Evolutionary conservation across 2,797 vertebrate genomes (phyloP).

Genomic region (Thripadectes ignobilis): DNA sequence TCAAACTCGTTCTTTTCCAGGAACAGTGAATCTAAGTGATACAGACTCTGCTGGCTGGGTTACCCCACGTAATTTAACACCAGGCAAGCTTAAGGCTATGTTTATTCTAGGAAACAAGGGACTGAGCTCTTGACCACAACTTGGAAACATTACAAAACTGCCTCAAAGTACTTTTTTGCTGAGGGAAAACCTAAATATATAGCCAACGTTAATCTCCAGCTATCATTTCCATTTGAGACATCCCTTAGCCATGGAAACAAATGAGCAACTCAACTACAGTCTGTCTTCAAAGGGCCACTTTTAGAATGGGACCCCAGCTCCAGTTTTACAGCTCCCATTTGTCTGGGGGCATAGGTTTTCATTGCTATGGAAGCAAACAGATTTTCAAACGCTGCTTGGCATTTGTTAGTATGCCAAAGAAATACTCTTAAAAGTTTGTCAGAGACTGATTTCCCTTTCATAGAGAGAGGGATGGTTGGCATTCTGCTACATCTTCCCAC

Average conservation of each 20-base stretch:
- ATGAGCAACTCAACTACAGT: background rate
- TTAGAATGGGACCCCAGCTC: background rate
- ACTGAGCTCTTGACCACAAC: background rate
- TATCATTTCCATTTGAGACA: constrained; percentile 15
- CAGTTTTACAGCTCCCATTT: constrained; percentile 23
- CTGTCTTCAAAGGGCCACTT: background rate
- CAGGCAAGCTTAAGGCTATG: accelerated
- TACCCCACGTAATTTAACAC: background rate
- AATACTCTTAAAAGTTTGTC: background rate
- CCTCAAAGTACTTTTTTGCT: background rate
- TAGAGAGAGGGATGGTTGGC: background rate
- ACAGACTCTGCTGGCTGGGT: background rate
- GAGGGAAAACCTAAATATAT: constrained; percentile 1
- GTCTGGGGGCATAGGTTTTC: background rate
- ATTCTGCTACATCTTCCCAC: constrained; percentile 26
- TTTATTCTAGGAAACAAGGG: constrained; percentile 33
- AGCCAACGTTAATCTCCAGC: background rate
- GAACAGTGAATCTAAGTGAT: background rate
- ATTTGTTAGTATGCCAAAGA: background rate
- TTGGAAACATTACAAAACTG: constrained; percentile 22
- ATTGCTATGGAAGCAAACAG: constrained; percentile 38
- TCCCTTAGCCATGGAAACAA: constrained; percentile 7
- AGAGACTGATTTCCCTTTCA: background rate
- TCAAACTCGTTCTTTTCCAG: background rate
- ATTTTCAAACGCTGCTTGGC: background rate